Conservation (phyloP, 1,140 invertebrate genomes). For the Brachystomella parvula region DNA sequence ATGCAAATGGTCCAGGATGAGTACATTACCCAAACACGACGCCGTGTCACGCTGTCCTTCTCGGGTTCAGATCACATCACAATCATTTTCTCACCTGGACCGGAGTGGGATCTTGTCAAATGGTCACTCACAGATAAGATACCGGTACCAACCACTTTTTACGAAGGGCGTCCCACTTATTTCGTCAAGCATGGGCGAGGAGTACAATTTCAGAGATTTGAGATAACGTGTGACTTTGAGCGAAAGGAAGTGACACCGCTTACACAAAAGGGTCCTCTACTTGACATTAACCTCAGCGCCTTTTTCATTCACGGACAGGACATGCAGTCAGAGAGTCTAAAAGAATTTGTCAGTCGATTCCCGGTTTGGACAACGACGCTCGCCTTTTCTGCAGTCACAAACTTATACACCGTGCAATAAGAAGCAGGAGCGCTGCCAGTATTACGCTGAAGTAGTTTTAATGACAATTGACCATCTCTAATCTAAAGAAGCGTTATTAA, state of each 20-base stretch:
- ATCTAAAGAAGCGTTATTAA: too few species aligned
- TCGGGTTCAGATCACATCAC: constrained; percentile 44
- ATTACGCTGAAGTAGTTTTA: too few species aligned
- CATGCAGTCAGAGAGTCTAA: constrained; percentile 37
- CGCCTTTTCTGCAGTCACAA: constrained; percentile 33
- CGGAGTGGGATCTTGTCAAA: constrained; percentile 39
- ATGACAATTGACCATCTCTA: too few species aligned
- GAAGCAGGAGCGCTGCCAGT: too few species aligned
- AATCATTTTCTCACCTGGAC: constrained; percentile 41
- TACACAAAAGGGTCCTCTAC: background rate
- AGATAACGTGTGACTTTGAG: constrained; percentile 37
- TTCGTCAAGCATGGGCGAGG: constrained; percentile 42
- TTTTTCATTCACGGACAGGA: constrained; percentile 43
- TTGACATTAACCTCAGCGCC: constrained; percentile 43
- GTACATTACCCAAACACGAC: constrained; percentile 24
- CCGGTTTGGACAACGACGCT: constrained; percentile 37
- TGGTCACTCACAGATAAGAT: constrained; percentile 44
- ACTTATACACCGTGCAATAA: constrained; percentile 19
- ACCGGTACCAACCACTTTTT: constrained; percentile 38
- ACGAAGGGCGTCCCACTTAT: constrained; percentile 40
- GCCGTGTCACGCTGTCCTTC: constrained; percentile 33
- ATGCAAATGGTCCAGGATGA: constrained; percentile 34
- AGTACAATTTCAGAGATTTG: constrained; percentile 36
- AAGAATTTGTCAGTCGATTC: constrained; percentile 32
- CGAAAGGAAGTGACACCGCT: constrained; percentile 2